Percentiles rank a stretch among this genome's conserved stretches.
phyloP scores from a whole-genome alignment of 2,888 invertebrate genomes.

The Pheosia tremula region DNA sequence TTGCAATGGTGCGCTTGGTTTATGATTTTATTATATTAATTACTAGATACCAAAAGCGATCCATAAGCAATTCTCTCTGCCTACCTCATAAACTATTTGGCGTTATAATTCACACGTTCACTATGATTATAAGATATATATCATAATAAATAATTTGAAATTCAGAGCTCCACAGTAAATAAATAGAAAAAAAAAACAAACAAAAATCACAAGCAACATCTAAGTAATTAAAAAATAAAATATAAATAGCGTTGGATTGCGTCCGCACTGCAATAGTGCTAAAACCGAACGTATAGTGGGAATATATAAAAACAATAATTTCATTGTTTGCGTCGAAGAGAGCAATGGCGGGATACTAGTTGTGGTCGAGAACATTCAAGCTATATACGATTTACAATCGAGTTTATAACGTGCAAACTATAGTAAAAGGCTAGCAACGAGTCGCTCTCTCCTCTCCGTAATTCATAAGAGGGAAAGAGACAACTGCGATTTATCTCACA shows the following conservation, averaged over 20 bases:
- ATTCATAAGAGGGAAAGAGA: too few species aligned
- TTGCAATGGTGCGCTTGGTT: too few species aligned
- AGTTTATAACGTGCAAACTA: not conserved
- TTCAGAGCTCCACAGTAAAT: conserved; percentile 51
- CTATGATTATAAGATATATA: not conserved
- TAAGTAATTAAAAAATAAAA: conserved; percentile 3
- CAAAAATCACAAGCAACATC: conserved; percentile 37
- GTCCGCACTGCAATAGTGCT: conserved; percentile 18
- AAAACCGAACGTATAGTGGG: conserved; percentile 41
- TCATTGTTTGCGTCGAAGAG: conserved; percentile 45
- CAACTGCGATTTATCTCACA: too few species aligned
- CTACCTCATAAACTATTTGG: not conserved
- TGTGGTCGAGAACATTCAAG: conserved; percentile 33
- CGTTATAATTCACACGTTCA: not conserved
- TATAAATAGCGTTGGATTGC: conserved; percentile 6
- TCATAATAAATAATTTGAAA: conserved; percentile 23
- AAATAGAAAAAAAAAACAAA: conserved; percentile 44
- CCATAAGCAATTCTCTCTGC: not conserved
- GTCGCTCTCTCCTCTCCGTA: too few species aligned
- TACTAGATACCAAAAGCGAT: too few species aligned
- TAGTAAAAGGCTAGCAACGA: too few species aligned
- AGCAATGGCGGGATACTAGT: conserved; percentile 43
- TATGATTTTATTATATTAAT: too few species aligned
- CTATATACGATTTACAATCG: not conserved
- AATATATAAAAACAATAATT: conserved; percentile 50